Conservation (phyloP, 1,140 invertebrate genomes). For the Steinernema khuongi region DNA sequence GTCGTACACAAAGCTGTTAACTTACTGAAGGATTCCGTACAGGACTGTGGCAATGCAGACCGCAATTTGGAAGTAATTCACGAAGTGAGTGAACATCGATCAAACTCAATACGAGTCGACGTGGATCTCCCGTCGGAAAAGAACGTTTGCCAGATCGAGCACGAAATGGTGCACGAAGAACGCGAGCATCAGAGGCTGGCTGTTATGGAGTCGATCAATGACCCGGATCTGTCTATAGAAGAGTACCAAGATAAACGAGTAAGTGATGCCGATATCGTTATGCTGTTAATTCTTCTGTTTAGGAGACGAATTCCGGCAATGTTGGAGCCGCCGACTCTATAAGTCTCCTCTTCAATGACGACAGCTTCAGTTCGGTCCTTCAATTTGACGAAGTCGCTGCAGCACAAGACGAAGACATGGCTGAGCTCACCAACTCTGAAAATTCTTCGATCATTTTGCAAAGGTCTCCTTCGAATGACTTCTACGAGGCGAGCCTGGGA, state of each 20-base stretch:
- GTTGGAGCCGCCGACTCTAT: constrained; percentile 22
- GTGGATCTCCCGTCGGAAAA: neutral
- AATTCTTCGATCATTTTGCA: constrained; percentile 27
- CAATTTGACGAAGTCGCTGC: constrained; percentile 40
- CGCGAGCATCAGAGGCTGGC: neutral
- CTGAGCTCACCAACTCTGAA: constrained; percentile 27
- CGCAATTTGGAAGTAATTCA: neutral
- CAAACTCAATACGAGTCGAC: neutral
- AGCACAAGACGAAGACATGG: constrained; percentile 14
- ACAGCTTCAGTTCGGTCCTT: constrained; percentile 44
- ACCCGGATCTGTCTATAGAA: neutral
- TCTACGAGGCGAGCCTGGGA: neutral
- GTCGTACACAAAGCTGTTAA: neutral
- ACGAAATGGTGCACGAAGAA: neutral
- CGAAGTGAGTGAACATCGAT: neutral
- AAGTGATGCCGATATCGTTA: neutral
- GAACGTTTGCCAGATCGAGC: neutral
- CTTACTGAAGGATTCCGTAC: neutral
- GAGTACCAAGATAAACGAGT: neutral
- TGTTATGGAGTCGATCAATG: constrained; percentile 1
- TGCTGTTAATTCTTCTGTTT: neutral
- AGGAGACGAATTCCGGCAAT: constrained; percentile 3
- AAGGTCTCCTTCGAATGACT: neutral
- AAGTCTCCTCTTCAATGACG: constrained; percentile 43
- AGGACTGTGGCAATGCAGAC: neutral